phyloP scores from a whole-genome alignment of 2,888 invertebrate genomes.

The Alloscopus bannaensis region DNA sequence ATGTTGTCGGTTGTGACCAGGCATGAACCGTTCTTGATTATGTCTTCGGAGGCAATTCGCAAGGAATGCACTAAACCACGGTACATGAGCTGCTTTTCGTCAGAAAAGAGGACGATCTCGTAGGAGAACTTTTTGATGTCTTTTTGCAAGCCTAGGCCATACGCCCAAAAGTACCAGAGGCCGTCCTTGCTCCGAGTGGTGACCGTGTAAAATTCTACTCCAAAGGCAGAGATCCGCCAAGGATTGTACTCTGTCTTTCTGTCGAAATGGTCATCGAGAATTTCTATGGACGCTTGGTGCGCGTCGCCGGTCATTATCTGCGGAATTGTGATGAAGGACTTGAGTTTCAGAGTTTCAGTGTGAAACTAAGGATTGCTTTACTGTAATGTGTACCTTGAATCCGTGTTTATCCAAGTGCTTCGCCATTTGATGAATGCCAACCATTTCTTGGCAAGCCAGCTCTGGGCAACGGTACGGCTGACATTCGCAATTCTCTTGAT shows the following conservation, averaged over 20 bases:
- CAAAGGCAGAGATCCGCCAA: slow-evolving; percentile 46
- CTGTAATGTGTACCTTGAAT: slow-evolving; percentile 42
- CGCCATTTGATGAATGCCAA: slow-evolving; percentile 49
- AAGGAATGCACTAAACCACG: slow-evolving; percentile 52
- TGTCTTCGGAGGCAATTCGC: slow-evolving; percentile 37
- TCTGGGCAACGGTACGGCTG: slow-evolving; percentile 59
- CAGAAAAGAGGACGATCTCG: slow-evolving; percentile 40
- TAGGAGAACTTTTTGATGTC: slow-evolving; percentile 54
- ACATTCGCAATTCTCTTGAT: slow-evolving; percentile 53
- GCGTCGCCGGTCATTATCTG: slow-evolving; percentile 50
- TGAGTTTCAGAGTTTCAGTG: too few relatives aligned
- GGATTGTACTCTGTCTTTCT: slow-evolving; percentile 60
- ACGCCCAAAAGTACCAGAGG: slow-evolving; percentile 60
- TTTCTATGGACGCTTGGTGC: slow-evolving; percentile 50
- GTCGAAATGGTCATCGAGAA: slow-evolving; percentile 58
- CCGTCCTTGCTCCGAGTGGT: slow-evolving; percentile 42
- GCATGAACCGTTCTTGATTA: slow-evolving; percentile 41
- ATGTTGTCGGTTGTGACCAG: slow-evolving; percentile 47
- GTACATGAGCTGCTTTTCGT: slow-evolving; percentile 49
- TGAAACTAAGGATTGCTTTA: too few relatives aligned
- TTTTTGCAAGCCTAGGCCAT: slow-evolving; percentile 31
- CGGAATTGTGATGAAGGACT: not conserved
- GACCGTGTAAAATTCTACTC: slow-evolving; percentile 48
- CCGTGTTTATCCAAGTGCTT: slow-evolving; percentile 57
- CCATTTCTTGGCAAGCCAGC: slow-evolving; percentile 51